Conservation (phyloP, 2,797 vertebrate species). For the Pangasius sanitwongsei region DNA sequence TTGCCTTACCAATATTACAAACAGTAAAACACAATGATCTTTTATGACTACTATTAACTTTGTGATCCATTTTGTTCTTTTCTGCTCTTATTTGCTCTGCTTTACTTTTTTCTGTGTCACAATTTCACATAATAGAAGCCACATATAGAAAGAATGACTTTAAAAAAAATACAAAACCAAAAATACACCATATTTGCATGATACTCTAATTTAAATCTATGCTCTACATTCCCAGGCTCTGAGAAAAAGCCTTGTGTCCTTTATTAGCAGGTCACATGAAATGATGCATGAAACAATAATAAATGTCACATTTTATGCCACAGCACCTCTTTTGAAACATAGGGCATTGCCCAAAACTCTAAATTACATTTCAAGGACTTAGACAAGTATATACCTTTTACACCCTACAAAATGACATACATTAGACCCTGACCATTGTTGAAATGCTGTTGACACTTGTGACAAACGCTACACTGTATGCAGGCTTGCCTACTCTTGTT, state of each 20-base stretch:
- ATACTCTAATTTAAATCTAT: not conserved
- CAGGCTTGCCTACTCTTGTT: too few species aligned
- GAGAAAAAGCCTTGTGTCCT: not conserved
- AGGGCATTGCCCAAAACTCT: not conserved
- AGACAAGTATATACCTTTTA: too few species aligned
- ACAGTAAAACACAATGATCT: too few species aligned
- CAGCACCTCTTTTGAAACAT: not conserved
- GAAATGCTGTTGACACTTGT: too few species aligned
- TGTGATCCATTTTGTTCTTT: not conserved
- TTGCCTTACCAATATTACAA: too few species aligned
- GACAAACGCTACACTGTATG: too few species aligned
- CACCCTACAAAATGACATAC: too few species aligned
- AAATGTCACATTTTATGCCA: not conserved
- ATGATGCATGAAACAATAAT: not conserved
- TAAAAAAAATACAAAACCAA: not conserved
- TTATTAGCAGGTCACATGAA: not conserved
- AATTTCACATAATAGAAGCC: not conserved
- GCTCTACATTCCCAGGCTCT: too few species aligned
- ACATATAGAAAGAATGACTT: not conserved
- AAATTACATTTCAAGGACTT: too few species aligned
- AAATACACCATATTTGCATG: not conserved
- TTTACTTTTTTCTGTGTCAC: not conserved
- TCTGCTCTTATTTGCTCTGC: not conserved
- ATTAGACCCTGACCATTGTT: too few species aligned
- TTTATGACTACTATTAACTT: not conserved